A percentile compares a stretch with the other conserved stretches of the same genome.
Evolutionary conservation across 2,113 vertebrate genomes (phyloP).

Genomic region (Prunella fulvescens): DNA sequence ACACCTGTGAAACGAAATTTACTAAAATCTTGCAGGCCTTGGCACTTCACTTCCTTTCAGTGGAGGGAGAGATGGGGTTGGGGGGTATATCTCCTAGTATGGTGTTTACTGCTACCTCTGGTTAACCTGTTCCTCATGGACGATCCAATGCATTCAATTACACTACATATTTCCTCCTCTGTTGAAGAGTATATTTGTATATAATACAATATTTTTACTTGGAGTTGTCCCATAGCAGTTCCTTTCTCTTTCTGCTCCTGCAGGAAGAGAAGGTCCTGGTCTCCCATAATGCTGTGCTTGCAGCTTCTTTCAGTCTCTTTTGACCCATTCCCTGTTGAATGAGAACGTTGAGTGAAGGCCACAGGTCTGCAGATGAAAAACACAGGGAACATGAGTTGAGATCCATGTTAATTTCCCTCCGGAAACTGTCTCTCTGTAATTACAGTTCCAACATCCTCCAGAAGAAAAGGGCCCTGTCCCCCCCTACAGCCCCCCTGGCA

Average conservation of each 20-base stretch:
- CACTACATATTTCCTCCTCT: neutral
- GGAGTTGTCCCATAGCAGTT: neutral
- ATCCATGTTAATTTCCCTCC: conserved; percentile 31
- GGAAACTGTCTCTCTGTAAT: conserved; percentile 51
- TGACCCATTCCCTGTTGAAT: neutral
- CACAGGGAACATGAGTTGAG: conserved; percentile 8
- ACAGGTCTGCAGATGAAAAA: conserved; percentile 16
- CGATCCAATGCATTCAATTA: neutral
- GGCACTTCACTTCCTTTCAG: neutral
- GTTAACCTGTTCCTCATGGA: neutral
- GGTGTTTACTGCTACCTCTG: neutral
- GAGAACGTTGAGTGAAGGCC: neutral
- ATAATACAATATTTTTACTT: neutral
- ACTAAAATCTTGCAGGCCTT: neutral
- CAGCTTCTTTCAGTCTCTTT: neutral
- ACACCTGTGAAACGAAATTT: neutral
- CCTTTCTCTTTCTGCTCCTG: neutral
- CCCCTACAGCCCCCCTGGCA: conserved; percentile 15
- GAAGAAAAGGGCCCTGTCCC: conserved; percentile 44
- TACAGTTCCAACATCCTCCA: conserved; percentile 46
- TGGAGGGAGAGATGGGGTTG: neutral
- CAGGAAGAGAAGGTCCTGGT: neutral
- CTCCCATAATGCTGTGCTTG: neutral
- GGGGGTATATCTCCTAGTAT: neutral
- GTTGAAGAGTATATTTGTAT: neutral